Evolutionary conservation across 2,888 invertebrate species (phyloP).

Genomic region (Aphidius colemani): DNA sequence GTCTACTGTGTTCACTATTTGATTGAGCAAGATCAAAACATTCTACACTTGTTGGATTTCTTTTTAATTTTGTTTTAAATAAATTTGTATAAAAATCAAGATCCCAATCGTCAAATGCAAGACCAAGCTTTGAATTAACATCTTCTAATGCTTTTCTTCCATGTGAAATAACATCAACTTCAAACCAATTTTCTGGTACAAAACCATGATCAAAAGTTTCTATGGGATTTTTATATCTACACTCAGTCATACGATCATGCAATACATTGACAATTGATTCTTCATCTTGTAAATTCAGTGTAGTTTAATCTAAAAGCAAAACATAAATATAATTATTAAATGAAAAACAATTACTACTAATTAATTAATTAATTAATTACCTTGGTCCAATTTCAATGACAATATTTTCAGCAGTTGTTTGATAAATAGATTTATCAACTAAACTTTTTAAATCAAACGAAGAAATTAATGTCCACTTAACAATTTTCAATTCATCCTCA

Average conservation of each 20-base stretch:
- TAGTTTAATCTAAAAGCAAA: constrained; percentile 69
- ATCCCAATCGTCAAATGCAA: constrained; percentile 94
- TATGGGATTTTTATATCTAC: constrained; percentile 73
- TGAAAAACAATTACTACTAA: constrained; percentile 21
- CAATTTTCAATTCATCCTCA: constrained; percentile 66
- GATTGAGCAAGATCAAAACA: constrained; percentile 98
- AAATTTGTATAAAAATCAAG: constrained; percentile 87
- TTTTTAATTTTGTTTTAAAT: constrained; percentile 78
- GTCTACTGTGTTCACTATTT: constrained; percentile 96
- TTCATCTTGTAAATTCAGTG: constrained; percentile 55
- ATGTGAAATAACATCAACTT: constrained; percentile 79
- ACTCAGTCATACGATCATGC: constrained; percentile 94
- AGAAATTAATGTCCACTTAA: constrained; percentile 80
- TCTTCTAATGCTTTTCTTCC: constrained; percentile 81
- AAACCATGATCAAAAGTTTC: constrained; percentile 64
- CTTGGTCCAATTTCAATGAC: constrained; percentile 90
- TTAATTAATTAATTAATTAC: constrained; percentile 61
- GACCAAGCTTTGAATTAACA: constrained; percentile 78
- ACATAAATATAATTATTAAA: not conserved
- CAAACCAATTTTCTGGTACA: constrained; percentile 73
- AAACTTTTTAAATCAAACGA: constrained; percentile 70
- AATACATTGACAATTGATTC: constrained; percentile 65
- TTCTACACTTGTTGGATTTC: constrained; percentile 97
- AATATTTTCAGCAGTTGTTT: constrained; percentile 47
- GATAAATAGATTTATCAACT: constrained; percentile 63